Conservation (phyloP, 2,113 vertebrate genomes). For the Aegithalos caudatus region DNA sequence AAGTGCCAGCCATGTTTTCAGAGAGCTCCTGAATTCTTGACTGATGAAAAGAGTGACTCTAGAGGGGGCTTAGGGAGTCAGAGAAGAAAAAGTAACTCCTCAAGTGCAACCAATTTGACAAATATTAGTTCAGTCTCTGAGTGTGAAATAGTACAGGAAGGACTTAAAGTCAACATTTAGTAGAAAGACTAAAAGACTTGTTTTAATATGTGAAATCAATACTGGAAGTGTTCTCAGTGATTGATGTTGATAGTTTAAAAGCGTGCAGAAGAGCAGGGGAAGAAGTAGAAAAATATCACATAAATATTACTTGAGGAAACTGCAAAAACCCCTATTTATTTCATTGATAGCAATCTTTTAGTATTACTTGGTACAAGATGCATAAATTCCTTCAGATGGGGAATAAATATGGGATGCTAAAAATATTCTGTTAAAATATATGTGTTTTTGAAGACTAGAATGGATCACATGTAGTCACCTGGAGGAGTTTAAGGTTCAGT, state of each 20-base stretch:
- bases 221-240: background rate
- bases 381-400: background rate
- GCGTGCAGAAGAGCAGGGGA: background rate
- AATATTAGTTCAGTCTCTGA: background rate
- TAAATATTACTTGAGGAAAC: background rate
- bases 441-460: background rate
- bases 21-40: background rate
- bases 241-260: background rate
- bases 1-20: background rate
- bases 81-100: background rate
- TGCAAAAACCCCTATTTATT: background rate
- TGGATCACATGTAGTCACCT: background rate
- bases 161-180: background rate
- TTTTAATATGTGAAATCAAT: background rate
- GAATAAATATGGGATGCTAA: background rate
- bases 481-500: accelerated
- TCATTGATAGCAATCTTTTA: background rate
- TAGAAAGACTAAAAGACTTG: background rate
- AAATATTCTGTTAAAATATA: background rate
- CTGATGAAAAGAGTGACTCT: background rate
- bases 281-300: background rate
- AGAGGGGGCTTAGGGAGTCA: background rate
- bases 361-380: background rate
- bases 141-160: background rate
- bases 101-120: background rate